These are phyloP conservation scores for Thereva unica DNA, from an alignment of 2,888 invertebrate species.

Conservation along the genomic window DNA sequence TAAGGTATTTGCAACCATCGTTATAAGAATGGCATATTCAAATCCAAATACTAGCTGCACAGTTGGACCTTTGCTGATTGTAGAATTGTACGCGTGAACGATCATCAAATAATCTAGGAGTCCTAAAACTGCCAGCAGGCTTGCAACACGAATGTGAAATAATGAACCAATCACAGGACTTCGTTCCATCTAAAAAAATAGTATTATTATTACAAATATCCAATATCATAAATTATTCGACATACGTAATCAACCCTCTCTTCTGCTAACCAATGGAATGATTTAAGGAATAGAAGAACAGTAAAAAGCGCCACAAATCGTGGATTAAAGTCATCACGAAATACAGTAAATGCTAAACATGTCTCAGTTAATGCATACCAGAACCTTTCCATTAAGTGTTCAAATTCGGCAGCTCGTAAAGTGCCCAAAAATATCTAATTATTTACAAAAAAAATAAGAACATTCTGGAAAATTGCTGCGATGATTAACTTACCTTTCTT, in stretches of 20 bases:
- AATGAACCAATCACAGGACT: conserved; percentile 95
- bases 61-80: conserved; percentile 90
- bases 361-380: conserved; percentile 99
- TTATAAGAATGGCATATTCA: conserved; percentile 96
- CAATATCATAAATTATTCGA: conserved; percentile 46
- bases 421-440: conserved; percentile 84
- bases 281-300: conserved; percentile 92
- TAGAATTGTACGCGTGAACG: conserved; percentile 90
- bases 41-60: conserved; percentile 99
- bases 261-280: conserved; percentile 99
- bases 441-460: conserved; percentile 8
- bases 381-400: conserved; percentile 96
- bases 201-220: conserved; percentile 9
- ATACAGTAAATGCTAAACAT: conserved; percentile 97
- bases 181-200: conserved; percentile 85
- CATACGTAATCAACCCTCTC: conserved; percentile 98
- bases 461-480: not conserved
- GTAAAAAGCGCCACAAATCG: conserved; percentile 98
- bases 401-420: conserved; percentile 92
- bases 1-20: conserved; percentile 87
- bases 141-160: conserved; percentile 90
- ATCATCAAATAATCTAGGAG: conserved; percentile 87
- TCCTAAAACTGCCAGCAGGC: conserved; percentile 79
- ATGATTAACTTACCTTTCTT: conserved; percentile 67
- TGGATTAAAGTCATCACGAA: conserved; percentile 97